Percentiles rank a stretch among this genome's conserved stretches.
These are phyloP conservation scores for Podocnemis expansa DNA, from an alignment of 2,113 vertebrate genomes.

Conservation along the genomic window DNA sequence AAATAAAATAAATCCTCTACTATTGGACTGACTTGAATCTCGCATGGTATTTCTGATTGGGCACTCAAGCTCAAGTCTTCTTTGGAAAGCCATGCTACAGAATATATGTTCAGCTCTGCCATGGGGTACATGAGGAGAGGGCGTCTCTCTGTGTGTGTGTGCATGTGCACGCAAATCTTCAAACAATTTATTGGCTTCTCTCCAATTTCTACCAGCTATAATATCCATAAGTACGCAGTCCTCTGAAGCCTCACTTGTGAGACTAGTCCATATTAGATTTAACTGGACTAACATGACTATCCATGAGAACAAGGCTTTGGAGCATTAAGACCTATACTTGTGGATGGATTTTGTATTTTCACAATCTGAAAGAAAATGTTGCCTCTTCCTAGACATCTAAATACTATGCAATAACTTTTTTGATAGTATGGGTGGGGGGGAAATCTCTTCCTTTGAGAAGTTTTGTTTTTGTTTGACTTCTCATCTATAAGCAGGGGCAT, in stretches of 20 bases:
- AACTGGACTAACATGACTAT: slow-evolving; percentile 14
- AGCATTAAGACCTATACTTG: not conserved
- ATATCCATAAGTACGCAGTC: not conserved
- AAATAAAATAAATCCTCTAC: not conserved
- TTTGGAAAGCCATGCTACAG: not conserved
- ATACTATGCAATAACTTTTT: not conserved
- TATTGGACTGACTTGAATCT: not conserved
- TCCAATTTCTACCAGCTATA: slow-evolving; percentile 9
- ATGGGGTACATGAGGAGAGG: not conserved
- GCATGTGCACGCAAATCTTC: not conserved
- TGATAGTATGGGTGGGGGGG: not conserved
- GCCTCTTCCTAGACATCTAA: not conserved
- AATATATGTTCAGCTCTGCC: not conserved
- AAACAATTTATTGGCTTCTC: slow-evolving; percentile 1
- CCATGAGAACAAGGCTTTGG: not conserved
- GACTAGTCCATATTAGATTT: not conserved
- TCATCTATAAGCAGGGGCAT: not conserved
- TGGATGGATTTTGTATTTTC: slow-evolving; percentile 17
- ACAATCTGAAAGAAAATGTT: not conserved
- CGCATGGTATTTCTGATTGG: not conserved
- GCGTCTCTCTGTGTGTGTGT: too few relatives aligned
- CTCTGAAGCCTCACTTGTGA: not conserved
- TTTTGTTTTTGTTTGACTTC: not conserved
- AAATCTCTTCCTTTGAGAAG: not conserved
- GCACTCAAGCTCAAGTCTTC: not conserved